Percentiles rank a stretch among this genome's conserved stretches.
Conservation (phyloP, 2,888 invertebrate species). For the Dyspetes luteomarginatus region DNA sequence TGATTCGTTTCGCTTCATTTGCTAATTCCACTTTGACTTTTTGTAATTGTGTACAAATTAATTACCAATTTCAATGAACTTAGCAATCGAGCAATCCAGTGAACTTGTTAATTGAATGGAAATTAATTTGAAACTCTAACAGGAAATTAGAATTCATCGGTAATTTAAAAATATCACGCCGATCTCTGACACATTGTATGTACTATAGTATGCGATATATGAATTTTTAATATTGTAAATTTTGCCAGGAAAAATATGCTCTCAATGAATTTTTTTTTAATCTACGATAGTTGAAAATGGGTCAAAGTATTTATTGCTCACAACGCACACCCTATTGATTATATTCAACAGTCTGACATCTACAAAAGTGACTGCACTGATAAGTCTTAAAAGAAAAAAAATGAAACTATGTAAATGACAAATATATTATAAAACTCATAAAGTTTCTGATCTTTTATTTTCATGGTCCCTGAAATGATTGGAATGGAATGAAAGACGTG, state of each 20-base stretch:
- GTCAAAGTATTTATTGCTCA: conserved; percentile 42
- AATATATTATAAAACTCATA: conserved; percentile 37
- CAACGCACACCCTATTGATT: not conserved
- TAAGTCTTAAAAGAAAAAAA: not conserved
- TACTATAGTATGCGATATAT: conserved; percentile 26
- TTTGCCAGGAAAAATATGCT: not conserved
- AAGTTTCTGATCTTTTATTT: not conserved
- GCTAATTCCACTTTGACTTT: no score
- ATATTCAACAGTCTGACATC: conserved; percentile 15
- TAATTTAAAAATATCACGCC: no score
- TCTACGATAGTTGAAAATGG: not conserved
- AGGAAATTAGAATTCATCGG: no score
- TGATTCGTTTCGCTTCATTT: not conserved
- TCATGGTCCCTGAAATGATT: not conserved
- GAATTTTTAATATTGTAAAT: conserved; percentile 44
- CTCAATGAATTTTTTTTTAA: conserved; percentile 1
- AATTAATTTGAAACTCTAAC: no score
- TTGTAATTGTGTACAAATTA: no score
- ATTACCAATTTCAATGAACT: no score
- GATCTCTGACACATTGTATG: no score
- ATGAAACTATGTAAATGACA: conserved; percentile 1
- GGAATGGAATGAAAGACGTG: not conserved
- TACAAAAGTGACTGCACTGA: conserved; percentile 2
- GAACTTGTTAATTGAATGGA: no score
- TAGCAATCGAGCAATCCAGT: no score